Evolutionary conservation across 2,888 invertebrate genomes (phyloP).

Genomic region (Acrobeloides nanus): DNA sequence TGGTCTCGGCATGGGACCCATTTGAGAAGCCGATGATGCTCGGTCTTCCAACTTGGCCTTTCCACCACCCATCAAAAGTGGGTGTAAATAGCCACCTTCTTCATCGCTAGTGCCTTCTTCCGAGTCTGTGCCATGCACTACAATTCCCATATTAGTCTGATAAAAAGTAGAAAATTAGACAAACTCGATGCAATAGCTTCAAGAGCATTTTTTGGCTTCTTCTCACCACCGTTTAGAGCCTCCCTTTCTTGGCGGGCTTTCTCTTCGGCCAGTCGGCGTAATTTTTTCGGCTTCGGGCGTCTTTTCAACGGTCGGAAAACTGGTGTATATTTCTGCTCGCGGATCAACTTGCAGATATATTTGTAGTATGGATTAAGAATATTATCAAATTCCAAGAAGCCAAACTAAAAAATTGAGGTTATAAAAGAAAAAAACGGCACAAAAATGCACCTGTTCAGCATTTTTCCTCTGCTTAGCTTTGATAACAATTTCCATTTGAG

Average conservation of each 20-base stretch:
- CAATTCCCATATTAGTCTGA: slow-evolving; percentile 9
- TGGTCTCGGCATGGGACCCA: neutral
- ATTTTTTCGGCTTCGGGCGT: slow-evolving; percentile 16
- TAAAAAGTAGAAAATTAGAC: neutral
- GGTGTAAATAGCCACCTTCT: slow-evolving; percentile 69
- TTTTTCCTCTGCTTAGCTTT: slow-evolving; percentile 78
- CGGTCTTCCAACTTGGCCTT: neutral
- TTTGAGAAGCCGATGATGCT: neutral
- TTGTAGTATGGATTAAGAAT: slow-evolving; percentile 80
- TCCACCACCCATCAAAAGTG: slow-evolving; percentile 61
- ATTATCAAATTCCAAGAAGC: slow-evolving; percentile 80
- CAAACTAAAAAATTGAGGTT: slow-evolving; percentile 69
- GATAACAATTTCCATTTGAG: slow-evolving; percentile 95
- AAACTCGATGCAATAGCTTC: slow-evolving; percentile 3
- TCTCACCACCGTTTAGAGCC: slow-evolving; percentile 1
- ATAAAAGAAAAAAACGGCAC: too few relatives aligned
- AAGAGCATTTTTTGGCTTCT: slow-evolving; percentile 13
- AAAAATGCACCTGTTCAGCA: too few relatives aligned
- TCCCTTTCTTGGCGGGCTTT: neutral
- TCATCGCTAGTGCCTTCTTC: slow-evolving; percentile 40
- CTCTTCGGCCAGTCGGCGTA: slow-evolving; percentile 5
- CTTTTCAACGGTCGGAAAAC: slow-evolving; percentile 1
- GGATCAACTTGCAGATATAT: slow-evolving; percentile 59
- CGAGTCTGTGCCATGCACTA: slow-evolving; percentile 5
- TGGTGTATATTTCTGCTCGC: slow-evolving; percentile 55